Base-by-base conservation (phyloP, 2,113 vertebrate species). In the Xiphophorus hellerii region DNA sequence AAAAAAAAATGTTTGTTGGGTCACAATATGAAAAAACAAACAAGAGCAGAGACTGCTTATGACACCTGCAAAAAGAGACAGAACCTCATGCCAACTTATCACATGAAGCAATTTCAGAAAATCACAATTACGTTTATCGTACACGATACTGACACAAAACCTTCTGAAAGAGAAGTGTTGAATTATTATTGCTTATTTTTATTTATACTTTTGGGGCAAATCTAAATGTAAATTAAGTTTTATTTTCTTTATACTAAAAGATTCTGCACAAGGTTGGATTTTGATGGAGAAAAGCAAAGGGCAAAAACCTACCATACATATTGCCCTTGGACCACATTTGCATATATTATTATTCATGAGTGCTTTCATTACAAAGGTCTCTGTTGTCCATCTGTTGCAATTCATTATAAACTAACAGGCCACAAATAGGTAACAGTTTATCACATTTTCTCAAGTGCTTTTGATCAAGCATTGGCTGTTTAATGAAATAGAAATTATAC, bases 281-380 rank as follows among this genome's bases (percentile, higher is more conserved):
- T 65, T 54, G 31, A 68, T 20, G 11, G 28, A 35, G 20, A 10
- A 62, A 39, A 11, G 25, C 58, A 3, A 75, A n/a, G 27, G 30
- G 33, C 12, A 65, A 64, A 63, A 60, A 37, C 25, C 22, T 22
- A 30, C 10, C n/a, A 25, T 11, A 54, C 3, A 29, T 39, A 8
- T 28, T 81, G 11, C 31, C 37, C 51, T 75, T 61, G 48, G 7
- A 44, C 6, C 28, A 69, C 17, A 33, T 73, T 71, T 37, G 30
- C 42, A 27, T 62, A 65, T 42, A 74, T 81, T 42, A 77, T 81
- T 71, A 66, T 71, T 71, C 33, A 9, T 15, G 13, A 27, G 31
- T 2, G 30, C 51, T 71, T 77, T 71, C 28, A 60, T 77, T 60
- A 58, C 67, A 54, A 64, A 65, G 35, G 42, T 27, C 33, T 60